Conservation (phyloP, 92 coral and sea anemone genomes). For the Bergia puertoricense region DNA sequence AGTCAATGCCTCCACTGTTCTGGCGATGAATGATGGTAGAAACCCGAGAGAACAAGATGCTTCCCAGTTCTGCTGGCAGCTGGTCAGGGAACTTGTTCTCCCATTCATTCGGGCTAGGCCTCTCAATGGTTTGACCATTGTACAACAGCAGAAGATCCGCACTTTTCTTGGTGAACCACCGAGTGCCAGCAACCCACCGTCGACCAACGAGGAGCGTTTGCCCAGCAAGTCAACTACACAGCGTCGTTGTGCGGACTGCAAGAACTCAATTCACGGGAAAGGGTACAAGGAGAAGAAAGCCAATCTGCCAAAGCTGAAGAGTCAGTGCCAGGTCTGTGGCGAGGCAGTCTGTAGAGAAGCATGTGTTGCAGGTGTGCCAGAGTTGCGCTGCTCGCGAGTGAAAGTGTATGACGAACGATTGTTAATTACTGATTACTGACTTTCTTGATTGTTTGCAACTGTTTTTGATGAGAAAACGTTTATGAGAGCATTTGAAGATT, state of each 20-base stretch:
- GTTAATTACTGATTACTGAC: too few species aligned
- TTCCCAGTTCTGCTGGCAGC: constrained; percentile 10
- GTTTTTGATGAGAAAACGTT: too few species aligned
- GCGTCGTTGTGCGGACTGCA: constrained; percentile 1
- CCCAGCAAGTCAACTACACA: constrained; percentile 12
- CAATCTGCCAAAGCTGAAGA: constrained; percentile 14
- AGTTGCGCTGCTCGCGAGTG: too few species aligned
- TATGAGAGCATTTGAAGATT: background rate
- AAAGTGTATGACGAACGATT: too few species aligned
- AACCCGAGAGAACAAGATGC: constrained; percentile 9
- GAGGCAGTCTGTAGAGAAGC: background rate
- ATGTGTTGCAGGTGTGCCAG: too few species aligned
- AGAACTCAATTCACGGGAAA: background rate
- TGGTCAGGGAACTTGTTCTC: constrained; percentile 15
- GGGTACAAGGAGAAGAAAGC: constrained; percentile 13
- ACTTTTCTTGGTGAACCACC: too few species aligned
- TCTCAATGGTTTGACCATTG: background rate
- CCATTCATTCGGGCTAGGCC: constrained; percentile 1
- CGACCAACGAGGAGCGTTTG: constrained; percentile 17
- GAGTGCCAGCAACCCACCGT: background rate
- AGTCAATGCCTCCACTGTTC: constrained; percentile 33
- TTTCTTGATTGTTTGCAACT: too few species aligned
- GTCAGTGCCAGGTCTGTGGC: constrained; percentile 15
- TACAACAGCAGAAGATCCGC: constrained; percentile 21
- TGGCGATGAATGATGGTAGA: background rate